phyloP scores from a whole-genome alignment of 1,140 invertebrate species.

The Micrasema longulum region DNA sequence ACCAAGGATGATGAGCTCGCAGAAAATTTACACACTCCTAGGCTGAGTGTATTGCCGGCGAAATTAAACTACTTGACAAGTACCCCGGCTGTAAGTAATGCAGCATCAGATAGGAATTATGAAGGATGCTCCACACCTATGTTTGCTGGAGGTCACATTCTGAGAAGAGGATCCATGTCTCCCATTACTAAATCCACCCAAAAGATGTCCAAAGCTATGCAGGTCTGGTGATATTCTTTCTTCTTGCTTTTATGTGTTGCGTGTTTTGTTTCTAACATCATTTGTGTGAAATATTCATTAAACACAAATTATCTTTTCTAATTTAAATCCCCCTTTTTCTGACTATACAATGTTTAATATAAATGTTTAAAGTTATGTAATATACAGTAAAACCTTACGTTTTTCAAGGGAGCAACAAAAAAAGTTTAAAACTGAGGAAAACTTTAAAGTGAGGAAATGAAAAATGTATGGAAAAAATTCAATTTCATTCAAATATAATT shows the following conservation, averaged over 20 bases:
- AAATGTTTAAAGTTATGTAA: too few species aligned
- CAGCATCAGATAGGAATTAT: conserved; percentile 58
- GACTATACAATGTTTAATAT: too few species aligned
- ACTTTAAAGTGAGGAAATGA: too few species aligned
- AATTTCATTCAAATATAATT: too few species aligned
- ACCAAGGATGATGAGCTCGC: conserved; percentile 1
- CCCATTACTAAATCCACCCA: conserved; percentile 88
- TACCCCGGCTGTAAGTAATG: conserved; percentile 66
- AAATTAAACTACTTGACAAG: conserved; percentile 63
- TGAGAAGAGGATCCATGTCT: conserved; percentile 81
- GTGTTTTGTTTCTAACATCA: too few species aligned
- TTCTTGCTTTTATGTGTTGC: conserved; percentile 30
- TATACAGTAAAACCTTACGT: too few species aligned
- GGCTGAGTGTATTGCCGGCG: background rate
- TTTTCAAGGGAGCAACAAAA: too few species aligned
- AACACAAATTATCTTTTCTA: background rate
- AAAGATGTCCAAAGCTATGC: conserved; percentile 87
- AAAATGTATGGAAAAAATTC: too few species aligned
- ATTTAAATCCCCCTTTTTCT: background rate
- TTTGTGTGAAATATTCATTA: background rate
- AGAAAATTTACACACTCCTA: conserved; percentile 8
- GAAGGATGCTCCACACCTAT: conserved; percentile 60
- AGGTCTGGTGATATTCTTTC: conserved; percentile 70
- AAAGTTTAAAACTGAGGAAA: too few species aligned
- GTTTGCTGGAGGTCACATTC: conserved; percentile 63